Evolutionary conservation across 2,113 vertebrate genomes (phyloP), one percentile per base, ranked within the genome.

Genomic region (Corythornis vintsioides): DNA sequence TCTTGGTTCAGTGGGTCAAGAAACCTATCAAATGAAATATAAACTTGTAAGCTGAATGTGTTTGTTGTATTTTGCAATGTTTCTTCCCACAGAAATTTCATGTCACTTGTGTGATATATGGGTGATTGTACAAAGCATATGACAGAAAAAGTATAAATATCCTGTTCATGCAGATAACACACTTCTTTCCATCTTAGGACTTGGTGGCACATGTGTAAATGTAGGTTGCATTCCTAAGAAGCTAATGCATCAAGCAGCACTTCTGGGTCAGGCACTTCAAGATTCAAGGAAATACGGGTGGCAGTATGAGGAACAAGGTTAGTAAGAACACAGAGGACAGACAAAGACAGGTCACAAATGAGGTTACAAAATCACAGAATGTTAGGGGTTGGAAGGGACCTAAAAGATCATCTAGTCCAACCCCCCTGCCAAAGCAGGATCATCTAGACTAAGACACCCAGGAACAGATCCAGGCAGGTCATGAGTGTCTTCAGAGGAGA

Each of bases 161-260:
- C 15, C 19, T 55, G 7, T 87, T 65, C 21, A 9, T 15, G 8
- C 20, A 53, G 22, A 33, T 65, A 71, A 91, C 3, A 1, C 29
- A 25, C 1, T 70, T 75, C 29, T 93, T 92, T 92, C 50, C 73
- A 21, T 69, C 83, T 40, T 93, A 99, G 99, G 99, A 86, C 98
- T 99, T 9, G 99, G 99, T 11, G 99, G 99, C 40, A 99, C 99
- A 0, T 99, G 99, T 84, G 99, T 99, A 47, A 99, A 99, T 18
- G 99, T 99, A 13, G 99, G 99, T 74, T 99, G 99, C 87, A 98
- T 99, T 95, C 99, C 99, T 29, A 99, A 99, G 97, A 99, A 99
- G 88, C 87, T 99, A 93, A 99, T 99, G 99, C 99, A 99, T 92
- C 99, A 99, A 89, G 98, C 99, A 4, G 99, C 99, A 4, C 90